These are phyloP conservation scores for Cuculus canorus DNA, from an alignment of 2,797 vertebrate genomes.

Conservation along the genomic window DNA sequence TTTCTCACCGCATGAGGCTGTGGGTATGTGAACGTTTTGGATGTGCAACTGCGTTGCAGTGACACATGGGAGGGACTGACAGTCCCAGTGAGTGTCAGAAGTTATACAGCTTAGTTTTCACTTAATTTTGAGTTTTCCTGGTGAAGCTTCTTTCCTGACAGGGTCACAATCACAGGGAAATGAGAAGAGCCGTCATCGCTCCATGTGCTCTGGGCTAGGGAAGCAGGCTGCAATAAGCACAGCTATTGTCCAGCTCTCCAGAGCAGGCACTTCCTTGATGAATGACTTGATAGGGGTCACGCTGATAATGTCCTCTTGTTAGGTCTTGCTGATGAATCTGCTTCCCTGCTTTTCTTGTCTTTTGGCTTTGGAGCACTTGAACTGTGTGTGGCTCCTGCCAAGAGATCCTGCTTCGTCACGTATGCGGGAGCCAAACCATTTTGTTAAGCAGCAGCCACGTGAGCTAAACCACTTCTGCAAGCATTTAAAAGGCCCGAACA, in stretches of 20 bases:
- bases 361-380: neutral
- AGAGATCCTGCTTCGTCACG: neutral
- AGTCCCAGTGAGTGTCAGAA: neutral
- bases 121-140: neutral
- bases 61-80: neutral
- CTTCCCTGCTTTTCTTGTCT: no score
- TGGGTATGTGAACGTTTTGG: neutral
- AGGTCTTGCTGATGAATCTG: no score
- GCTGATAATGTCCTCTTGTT: neutral
- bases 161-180: neutral
- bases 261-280: no score
- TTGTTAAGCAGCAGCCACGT: no score
- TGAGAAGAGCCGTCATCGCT: neutral
- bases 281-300: neutral
- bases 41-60: neutral
- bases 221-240: neutral
- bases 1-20: neutral
- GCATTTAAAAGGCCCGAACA: neutral
- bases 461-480: neutral
- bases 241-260: no score
- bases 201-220: fast-evolving
- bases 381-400: no score
- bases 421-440: neutral
- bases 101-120: neutral
- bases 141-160: neutral